Evolutionary conservation across 2,113 vertebrate genomes (phyloP).

Genomic region (Dicaeum eximium): DNA sequence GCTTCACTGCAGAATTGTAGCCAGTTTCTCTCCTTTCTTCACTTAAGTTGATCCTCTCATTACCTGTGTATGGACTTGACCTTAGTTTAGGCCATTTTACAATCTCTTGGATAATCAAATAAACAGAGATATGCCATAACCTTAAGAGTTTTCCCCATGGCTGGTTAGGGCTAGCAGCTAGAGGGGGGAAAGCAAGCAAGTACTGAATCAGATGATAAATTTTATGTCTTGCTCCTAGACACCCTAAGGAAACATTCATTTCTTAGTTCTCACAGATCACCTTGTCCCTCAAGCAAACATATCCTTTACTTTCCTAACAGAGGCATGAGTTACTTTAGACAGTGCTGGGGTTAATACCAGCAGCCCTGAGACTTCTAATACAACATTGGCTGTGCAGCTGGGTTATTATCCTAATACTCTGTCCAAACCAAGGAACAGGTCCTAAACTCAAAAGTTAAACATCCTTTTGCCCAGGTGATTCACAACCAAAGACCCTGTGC

Average conservation of each 20-base stretch:
- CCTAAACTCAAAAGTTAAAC: not conserved
- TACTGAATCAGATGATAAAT: not conserved
- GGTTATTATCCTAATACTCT: not conserved
- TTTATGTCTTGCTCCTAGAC: not conserved
- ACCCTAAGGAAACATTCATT: not conserved
- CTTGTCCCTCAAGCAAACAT: conserved; percentile 9
- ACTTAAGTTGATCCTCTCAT: fast-evolving
- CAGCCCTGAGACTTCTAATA: not conserved
- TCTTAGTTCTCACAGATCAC: not conserved
- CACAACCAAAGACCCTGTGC: not conserved
- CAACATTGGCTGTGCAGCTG: not conserved
- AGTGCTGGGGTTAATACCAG: not conserved
- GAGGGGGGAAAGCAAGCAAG: not conserved
- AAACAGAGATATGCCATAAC: not conserved
- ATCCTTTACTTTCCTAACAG: not conserved
- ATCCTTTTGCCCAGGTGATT: not conserved
- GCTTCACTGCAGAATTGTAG: not conserved
- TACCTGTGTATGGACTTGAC: not conserved
- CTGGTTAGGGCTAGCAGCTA: not conserved
- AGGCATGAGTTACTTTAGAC: not conserved
- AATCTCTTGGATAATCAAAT: not conserved
- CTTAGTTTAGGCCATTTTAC: not conserved
- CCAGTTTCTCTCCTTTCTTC: not conserved
- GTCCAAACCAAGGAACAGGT: not conserved
- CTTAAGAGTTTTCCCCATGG: not conserved